phyloP scores from a whole-genome alignment of 2,888 invertebrate species.

The Alviniconcha strummeri region DNA sequence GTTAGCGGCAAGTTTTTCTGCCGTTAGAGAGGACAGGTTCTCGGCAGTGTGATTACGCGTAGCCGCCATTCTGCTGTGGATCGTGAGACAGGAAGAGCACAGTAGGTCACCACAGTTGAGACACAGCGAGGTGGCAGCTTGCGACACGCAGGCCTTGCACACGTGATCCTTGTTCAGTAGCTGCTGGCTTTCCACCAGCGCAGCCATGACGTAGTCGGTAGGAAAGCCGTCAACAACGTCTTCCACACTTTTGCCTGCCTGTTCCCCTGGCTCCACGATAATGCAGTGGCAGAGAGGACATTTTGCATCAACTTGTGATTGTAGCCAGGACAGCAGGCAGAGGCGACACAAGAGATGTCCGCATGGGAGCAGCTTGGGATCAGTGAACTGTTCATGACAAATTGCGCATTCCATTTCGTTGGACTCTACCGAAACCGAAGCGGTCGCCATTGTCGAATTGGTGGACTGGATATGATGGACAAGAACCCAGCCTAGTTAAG shows the following conservation, averaged over 20 bases:
- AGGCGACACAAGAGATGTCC: constrained; percentile 11
- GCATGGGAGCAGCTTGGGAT: constrained; percentile 7
- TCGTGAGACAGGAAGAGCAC: constrained; percentile 10
- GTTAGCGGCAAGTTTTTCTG: constrained; percentile 1
- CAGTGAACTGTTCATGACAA: not conserved
- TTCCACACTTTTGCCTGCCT: not conserved
- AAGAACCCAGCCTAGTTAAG: too few relatives aligned
- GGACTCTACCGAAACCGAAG: too few relatives aligned
- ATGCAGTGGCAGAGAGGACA: constrained; percentile 4
- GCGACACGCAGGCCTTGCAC: constrained; percentile 1
- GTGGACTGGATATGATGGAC: too few relatives aligned
- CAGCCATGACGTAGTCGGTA: constrained; percentile 4
- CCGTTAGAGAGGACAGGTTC: not conserved
- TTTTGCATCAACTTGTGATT: not conserved
- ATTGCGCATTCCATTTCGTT: not conserved
- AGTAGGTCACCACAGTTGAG: constrained; percentile 16
- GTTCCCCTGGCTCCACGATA: not conserved
- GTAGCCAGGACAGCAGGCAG: constrained; percentile 14
- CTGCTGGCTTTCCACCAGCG: not conserved
- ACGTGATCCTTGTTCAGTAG: not conserved
- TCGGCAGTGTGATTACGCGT: not conserved
- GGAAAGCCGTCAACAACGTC: constrained; percentile 1
- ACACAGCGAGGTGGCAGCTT: not conserved
- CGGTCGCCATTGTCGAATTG: too few relatives aligned
- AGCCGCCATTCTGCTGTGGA: not conserved